phyloP scores from a whole-genome alignment of 2,797 vertebrate genomes.

The Lagocephalus sceleratus region DNA sequence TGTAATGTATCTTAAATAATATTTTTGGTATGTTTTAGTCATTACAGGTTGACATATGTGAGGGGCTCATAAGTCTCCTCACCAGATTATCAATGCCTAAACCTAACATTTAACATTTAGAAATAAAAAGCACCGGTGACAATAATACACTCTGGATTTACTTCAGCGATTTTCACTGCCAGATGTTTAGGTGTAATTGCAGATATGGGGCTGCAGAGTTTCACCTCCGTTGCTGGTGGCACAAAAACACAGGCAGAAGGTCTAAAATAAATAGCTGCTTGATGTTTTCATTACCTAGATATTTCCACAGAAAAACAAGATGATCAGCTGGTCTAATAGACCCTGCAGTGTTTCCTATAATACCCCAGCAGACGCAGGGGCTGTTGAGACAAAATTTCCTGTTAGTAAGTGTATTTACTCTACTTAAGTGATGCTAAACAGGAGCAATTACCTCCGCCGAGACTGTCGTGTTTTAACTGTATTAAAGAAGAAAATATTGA shows the following conservation, averaged over 20 bases:
- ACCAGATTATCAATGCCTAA: not conserved
- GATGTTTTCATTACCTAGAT: constrained; percentile 34
- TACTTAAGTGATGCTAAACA: not conserved
- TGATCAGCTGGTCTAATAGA: not conserved
- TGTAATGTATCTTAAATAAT: not conserved
- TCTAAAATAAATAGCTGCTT: constrained; percentile 40
- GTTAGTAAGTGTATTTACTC: not conserved
- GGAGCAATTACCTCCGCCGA: not conserved
- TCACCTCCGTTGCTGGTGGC: constrained; percentile 36
- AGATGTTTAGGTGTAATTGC: constrained; percentile 49
- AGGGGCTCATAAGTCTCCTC: too few species aligned
- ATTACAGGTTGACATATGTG: too few species aligned
- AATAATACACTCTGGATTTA: constrained; percentile 6
- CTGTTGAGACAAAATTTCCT: not conserved
- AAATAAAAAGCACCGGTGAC: constrained; percentile 5
- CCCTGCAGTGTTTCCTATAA: not conserved
- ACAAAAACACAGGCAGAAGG: constrained; percentile 41
- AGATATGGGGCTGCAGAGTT: constrained; percentile 46
- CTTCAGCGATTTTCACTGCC: constrained; percentile 13
- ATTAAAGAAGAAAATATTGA: too few species aligned
- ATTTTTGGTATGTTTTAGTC: too few species aligned
- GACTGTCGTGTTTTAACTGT: too few species aligned
- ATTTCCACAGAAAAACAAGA: constrained; percentile 23
- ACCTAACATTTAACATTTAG: constrained; percentile 3
- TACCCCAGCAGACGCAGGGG: not conserved